A percentile compares a stretch with the other conserved stretches of the same genome.
Evolutionary conservation across 2,113 vertebrate genomes (phyloP).

Genomic region (Aythya baeri): DNA sequence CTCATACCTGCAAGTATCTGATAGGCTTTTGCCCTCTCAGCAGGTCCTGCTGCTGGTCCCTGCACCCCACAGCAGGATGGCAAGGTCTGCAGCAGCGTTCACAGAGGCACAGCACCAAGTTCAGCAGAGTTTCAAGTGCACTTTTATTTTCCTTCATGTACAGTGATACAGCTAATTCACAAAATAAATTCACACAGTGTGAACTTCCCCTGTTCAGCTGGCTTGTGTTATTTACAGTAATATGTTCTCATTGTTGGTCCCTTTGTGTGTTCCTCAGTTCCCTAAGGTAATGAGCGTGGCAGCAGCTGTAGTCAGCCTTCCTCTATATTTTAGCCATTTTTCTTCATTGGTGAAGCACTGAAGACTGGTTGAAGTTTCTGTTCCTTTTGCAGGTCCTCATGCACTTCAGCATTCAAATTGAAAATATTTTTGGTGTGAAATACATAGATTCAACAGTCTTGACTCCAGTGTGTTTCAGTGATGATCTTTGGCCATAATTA

Average conservation of each 20-base stretch:
- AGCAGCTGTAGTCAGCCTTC: background rate
- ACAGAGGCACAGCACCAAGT: background rate
- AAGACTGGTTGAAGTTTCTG: background rate
- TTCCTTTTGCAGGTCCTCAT: background rate
- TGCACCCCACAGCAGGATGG: background rate
- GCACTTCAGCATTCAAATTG: background rate
- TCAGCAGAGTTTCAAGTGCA: background rate
- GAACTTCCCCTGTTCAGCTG: background rate
- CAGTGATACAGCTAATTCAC: background rate
- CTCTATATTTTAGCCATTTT: background rate
- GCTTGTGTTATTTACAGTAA: background rate
- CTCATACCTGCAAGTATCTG: fast-evolving
- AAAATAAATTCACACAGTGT: background rate
- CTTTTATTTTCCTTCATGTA: slow-evolving; percentile 43
- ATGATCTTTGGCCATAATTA: background rate
- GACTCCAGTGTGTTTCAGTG: background rate
- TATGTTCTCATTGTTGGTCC: background rate
- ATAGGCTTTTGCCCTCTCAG: fast-evolving
- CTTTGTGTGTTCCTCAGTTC: background rate
- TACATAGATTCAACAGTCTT: background rate
- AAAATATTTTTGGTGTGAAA: background rate
- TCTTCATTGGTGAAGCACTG: background rate
- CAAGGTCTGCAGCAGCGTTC: background rate
- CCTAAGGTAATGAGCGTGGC: background rate
- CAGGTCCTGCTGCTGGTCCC: background rate